Conservation (phyloP, 1,140 invertebrate species). For the Drosophila kanapiae region DNA sequence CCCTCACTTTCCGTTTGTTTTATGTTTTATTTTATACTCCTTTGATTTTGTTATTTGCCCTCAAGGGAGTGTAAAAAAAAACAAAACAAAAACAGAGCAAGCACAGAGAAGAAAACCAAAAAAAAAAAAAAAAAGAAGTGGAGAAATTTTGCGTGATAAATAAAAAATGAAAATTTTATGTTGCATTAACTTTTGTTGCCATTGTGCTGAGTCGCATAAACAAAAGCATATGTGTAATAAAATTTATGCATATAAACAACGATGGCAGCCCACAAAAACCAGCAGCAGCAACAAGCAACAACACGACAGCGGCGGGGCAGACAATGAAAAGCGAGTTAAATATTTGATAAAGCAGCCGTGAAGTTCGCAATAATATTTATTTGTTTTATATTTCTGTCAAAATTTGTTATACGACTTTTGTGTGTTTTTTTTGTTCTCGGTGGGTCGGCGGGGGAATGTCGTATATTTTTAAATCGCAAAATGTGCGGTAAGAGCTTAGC, state of each 20-base stretch:
- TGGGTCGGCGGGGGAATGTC: not conserved
- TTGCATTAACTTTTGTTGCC: conserved; percentile 73
- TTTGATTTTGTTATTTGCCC: conserved; percentile 51
- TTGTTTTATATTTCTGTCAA: conserved; percentile 40
- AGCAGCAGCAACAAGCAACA: conserved; percentile 17
- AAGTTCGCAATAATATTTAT: conserved; percentile 47
- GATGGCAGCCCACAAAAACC: conserved; percentile 34
- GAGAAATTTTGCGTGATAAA: conserved; percentile 57
- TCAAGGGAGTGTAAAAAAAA: conserved; percentile 26
- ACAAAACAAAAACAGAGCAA: not conserved
- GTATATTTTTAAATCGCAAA: conserved; percentile 5
- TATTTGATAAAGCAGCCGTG: conserved; percentile 73
- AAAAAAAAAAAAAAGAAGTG: conserved; percentile 12
- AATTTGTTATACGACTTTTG: conserved; percentile 43
- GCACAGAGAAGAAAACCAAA: conserved; percentile 3
- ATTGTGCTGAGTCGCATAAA: conserved; percentile 62
- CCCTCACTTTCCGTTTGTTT: conserved; percentile 34
- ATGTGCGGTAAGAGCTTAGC: not conserved
- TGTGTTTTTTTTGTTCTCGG: not conserved
- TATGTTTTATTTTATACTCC: conserved; percentile 42
- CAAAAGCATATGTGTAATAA: conserved; percentile 77
- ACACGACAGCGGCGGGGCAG: conserved; percentile 23
- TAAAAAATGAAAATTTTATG: conserved; percentile 78
- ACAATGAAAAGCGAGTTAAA: conserved; percentile 79
- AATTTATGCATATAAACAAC: conserved; percentile 74